Percentiles rank a stretch among this genome's conserved stretches.
Evolutionary conservation across 1,140 invertebrate genomes (phyloP).

Genomic region (Drosophila lacertosa): DNA sequence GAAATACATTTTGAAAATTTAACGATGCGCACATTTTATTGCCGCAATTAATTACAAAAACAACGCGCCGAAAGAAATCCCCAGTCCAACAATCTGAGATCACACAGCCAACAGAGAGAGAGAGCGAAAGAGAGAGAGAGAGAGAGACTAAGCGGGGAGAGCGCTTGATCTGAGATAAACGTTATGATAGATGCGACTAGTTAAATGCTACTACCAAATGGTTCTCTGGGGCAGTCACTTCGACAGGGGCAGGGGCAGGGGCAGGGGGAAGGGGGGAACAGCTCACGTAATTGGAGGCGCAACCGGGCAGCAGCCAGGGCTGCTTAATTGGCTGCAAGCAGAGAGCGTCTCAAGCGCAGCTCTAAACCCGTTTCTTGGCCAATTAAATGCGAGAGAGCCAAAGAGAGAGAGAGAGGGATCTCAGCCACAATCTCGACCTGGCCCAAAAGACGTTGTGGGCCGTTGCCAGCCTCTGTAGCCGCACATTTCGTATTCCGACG

Average conservation of each 20-base stretch:
- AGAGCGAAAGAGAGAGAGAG: slow-evolving; percentile 7
- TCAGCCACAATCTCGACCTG: slow-evolving; percentile 38
- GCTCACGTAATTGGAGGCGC: slow-evolving; percentile 62
- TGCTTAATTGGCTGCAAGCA: slow-evolving; percentile 39
- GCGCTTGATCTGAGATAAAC: slow-evolving; percentile 57
- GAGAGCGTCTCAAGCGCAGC: slow-evolving; percentile 21
- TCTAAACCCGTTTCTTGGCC: slow-evolving; percentile 69
- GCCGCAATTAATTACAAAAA: slow-evolving; percentile 83
- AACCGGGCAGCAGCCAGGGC: slow-evolving; percentile 36
- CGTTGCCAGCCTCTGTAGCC: slow-evolving; percentile 38
- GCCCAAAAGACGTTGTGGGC: slow-evolving; percentile 61
- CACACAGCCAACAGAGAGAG: slow-evolving; percentile 19
- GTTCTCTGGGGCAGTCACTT: slow-evolving; percentile 47
- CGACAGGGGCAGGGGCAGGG: too few relatives aligned
- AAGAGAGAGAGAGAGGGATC: background rate
- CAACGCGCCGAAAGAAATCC: slow-evolving; percentile 68
- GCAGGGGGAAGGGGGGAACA: too few relatives aligned
- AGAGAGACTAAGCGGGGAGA: background rate
- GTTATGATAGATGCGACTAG: slow-evolving; percentile 82
- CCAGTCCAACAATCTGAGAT: slow-evolving; percentile 60
- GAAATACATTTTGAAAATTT: slow-evolving; percentile 82
- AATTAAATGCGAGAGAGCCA: slow-evolving; percentile 62
- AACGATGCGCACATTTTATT: slow-evolving; percentile 83
- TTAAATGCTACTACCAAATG: slow-evolving; percentile 81
- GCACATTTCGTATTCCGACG: slow-evolving; percentile 77